Percentiles rank a stretch among this genome's conserved stretches.
Conservation (phyloP, 2,797 vertebrate genomes). For the Pangasius mekongensis region DNA sequence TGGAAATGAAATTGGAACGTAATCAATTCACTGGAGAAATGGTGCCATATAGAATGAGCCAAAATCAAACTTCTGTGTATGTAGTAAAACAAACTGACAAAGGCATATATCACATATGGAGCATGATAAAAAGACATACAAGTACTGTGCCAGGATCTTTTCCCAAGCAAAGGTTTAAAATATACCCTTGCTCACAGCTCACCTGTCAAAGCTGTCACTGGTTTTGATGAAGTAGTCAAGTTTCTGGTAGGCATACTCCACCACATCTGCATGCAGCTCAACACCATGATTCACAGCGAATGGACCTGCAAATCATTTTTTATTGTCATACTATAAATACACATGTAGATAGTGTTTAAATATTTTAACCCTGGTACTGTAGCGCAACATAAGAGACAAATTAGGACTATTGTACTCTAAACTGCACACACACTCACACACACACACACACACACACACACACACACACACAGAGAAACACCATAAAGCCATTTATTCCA, state of each 20-base stretch:
- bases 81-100: background rate
- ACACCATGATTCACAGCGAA: slow-evolving; percentile 95
- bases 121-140: background rate
- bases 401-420: background rate
- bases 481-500: background rate
- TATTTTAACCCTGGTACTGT: background rate
- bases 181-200: slow-evolving; percentile 54
- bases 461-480: background rate
- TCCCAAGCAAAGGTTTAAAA: background rate
- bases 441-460: too few relatives aligned
- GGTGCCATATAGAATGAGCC: background rate
- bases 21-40: background rate
- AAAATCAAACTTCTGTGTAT: background rate
- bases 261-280: slow-evolving; percentile 91
- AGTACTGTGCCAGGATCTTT: background rate
- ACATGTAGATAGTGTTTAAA: background rate
- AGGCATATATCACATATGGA: background rate
- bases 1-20: background rate
- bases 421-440: background rate
- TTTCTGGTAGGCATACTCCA: slow-evolving; percentile 93
- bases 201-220: slow-evolving; percentile 97
- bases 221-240: slow-evolving; percentile 93
- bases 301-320: slow-evolving; percentile 78
- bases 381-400: background rate
- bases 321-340: background rate